Conservation (phyloP, 2,113 vertebrate genomes). For the Hymenochirus boettgeri region DNA sequence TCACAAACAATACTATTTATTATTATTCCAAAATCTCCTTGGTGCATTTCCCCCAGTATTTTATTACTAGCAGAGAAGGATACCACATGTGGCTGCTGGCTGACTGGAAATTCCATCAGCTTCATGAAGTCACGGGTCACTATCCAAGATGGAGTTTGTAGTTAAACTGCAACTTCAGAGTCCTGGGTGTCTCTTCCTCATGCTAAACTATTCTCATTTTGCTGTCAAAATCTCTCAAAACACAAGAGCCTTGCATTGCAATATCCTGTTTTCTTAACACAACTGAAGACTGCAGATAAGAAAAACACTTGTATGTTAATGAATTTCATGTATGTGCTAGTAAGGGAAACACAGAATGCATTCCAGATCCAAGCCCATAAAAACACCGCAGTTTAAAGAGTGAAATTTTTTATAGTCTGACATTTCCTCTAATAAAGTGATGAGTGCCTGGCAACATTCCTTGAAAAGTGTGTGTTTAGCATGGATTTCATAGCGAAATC, state of each 20-base stretch:
- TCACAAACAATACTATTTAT: too few species aligned
- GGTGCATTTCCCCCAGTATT: too few species aligned
- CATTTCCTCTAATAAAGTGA: neutral
- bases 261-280: neutral
- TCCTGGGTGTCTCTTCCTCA: neutral
- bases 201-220: neutral
- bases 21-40: too few species aligned
- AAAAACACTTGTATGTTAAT: conserved; percentile 2
- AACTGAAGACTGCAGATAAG: neutral
- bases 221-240: neutral
- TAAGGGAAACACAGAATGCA: neutral
- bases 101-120: too few species aligned
- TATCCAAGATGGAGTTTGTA: too few species aligned
- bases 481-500: neutral
- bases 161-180: neutral
- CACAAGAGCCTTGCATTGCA: neutral
- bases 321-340: neutral
- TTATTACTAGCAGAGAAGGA: too few species aligned
- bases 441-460: neutral
- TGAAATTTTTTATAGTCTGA: neutral
- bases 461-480: neutral
- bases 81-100: too few species aligned
- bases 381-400: neutral
- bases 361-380: neutral
- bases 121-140: too few species aligned